phyloP scores from a whole-genome alignment of 2,113 vertebrate genomes.

The Typhlomys cinereus region DNA sequence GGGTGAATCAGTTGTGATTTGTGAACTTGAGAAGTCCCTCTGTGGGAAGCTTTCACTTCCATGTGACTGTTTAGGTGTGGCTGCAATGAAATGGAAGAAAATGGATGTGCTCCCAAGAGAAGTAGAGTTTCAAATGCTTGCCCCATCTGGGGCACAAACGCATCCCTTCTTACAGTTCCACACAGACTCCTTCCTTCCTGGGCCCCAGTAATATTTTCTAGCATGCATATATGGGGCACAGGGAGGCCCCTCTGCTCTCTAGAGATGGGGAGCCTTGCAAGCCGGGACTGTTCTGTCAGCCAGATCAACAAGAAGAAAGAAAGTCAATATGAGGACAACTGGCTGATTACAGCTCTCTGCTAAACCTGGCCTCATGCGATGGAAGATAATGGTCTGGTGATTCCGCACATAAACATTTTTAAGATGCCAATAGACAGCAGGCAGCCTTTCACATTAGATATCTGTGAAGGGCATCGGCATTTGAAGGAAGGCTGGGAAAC shows the following conservation, averaged over 20 bases:
- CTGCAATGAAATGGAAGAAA: not conserved
- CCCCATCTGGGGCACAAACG: not conserved
- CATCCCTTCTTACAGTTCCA: not conserved
- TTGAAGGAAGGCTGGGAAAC: not conserved
- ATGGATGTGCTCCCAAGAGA: not conserved
- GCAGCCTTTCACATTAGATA: slow-evolving; percentile 42
- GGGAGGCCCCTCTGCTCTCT: not conserved
- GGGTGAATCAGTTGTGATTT: not conserved
- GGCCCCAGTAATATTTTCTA: not conserved
- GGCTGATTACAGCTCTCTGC: slow-evolving; percentile 43
- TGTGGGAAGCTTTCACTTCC: not conserved
- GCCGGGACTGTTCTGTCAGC: slow-evolving; percentile 15
- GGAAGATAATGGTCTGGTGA: slow-evolving; percentile 59
- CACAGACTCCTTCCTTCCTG: not conserved
- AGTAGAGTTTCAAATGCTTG: not conserved
- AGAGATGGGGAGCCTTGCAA: not conserved
- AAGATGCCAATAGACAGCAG: slow-evolving; percentile 53
- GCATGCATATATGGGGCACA: not conserved
- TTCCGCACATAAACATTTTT: slow-evolving; percentile 57
- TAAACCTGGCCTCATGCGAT: not conserved
- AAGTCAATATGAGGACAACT: slow-evolving; percentile 50
- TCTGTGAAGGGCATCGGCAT: slow-evolving; percentile 18
- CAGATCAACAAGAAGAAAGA: slow-evolving; percentile 52
- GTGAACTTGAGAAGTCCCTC: not conserved
- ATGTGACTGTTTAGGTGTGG: not conserved